Evolutionary conservation across 2,888 invertebrate genomes (phyloP).

Genomic region (Tetrapedia diversipes): DNA sequence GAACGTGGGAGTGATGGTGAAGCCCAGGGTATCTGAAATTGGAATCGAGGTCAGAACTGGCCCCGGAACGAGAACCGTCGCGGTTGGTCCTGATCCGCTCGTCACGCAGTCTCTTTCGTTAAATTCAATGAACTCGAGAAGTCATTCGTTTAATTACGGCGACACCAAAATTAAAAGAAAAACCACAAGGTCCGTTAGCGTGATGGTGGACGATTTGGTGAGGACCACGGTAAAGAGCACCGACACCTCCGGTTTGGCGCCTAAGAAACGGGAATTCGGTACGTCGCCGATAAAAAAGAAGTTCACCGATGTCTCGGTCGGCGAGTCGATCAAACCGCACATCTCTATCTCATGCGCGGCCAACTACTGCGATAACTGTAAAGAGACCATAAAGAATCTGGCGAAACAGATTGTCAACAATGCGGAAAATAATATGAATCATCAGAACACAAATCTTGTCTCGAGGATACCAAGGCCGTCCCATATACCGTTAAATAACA

Average conservation of each 20-base stretch:
- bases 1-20: slow-evolving; percentile 80
- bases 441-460: slow-evolving; percentile 69
- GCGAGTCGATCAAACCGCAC: slow-evolving; percentile 83
- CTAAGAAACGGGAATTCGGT: slow-evolving; percentile 77
- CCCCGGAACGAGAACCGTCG: slow-evolving; percentile 84
- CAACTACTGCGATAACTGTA: slow-evolving; percentile 86
- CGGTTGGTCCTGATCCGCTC: slow-evolving; percentile 85
- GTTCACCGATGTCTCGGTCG: slow-evolving; percentile 84
- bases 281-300: slow-evolving; percentile 82
- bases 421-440: slow-evolving; percentile 68
- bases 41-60: slow-evolving; percentile 81
- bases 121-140: slow-evolving; percentile 83
- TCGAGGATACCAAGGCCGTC: slow-evolving; percentile 80
- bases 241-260: slow-evolving; percentile 81
- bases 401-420: slow-evolving; percentile 81
- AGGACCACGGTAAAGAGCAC: slow-evolving; percentile 78
- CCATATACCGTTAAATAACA: slow-evolving; percentile 71
- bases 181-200: slow-evolving; percentile 71
- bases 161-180: slow-evolving; percentile 83
- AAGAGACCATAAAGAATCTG: slow-evolving; percentile 84
- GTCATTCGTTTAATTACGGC: slow-evolving; percentile 86
- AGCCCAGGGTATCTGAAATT: slow-evolving; percentile 79
- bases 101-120: slow-evolving; percentile 83
- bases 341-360: slow-evolving; percentile 84
- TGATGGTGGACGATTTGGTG: slow-evolving; percentile 73